A percentile compares a stretch with the other conserved stretches of the same genome.
These are phyloP conservation scores for Caloenas nicobarica DNA, from an alignment of 2,113 vertebrate genomes.

Conservation along the genomic window DNA sequence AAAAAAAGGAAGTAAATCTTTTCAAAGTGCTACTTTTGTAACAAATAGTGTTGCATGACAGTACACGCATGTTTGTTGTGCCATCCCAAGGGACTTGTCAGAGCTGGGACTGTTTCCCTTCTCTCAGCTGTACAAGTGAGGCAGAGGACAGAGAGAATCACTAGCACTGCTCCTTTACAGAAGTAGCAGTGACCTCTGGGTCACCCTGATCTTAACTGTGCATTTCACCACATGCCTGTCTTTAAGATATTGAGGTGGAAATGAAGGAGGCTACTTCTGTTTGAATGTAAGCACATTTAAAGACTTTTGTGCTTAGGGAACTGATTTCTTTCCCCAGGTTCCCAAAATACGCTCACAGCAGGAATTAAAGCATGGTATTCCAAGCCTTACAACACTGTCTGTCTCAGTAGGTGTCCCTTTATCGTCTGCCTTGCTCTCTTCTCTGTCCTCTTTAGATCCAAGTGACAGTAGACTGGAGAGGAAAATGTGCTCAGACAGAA, in stretches of 20 bases:
- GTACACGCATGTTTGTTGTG: background rate
- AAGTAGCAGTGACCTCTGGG: background rate
- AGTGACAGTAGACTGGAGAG: background rate
- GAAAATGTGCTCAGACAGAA: background rate
- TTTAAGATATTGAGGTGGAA: background rate
- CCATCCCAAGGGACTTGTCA: background rate
- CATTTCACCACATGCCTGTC: background rate
- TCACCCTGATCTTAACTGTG: background rate
- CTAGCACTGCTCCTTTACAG: background rate
- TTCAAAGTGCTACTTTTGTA: constrained; percentile 11
- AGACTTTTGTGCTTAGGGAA: background rate
- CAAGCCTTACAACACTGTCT: background rate
- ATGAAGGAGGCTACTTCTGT: background rate
- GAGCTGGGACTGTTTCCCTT: background rate
- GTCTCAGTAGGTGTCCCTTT: background rate
- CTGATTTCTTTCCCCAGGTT: background rate
- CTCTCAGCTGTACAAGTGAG: background rate
- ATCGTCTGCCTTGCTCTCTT: rapidly evolving
- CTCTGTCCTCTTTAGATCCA: background rate
- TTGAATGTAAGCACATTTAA: background rate
- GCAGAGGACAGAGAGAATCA: background rate
- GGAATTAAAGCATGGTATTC: background rate
- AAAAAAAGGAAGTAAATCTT: background rate
- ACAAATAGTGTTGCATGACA: background rate
- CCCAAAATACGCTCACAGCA: background rate